Evolutionary conservation across 2,797 vertebrate genomes (phyloP).

Genomic region (Odontamblyopus rebecca): DNA sequence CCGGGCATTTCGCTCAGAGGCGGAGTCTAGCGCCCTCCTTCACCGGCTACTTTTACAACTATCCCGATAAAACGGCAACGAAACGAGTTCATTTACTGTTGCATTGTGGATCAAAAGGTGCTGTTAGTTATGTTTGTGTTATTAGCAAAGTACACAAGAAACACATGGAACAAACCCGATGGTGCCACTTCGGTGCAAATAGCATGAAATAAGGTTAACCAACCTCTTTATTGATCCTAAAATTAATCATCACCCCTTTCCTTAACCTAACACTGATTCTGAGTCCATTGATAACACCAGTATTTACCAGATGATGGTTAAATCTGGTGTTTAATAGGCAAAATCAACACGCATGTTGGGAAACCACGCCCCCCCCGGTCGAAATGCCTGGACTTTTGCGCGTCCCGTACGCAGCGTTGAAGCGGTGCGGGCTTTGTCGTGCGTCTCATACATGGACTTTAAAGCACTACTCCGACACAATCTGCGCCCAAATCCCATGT

Average conservation of each 20-base stretch:
- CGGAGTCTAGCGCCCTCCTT: background rate
- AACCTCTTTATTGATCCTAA: background rate
- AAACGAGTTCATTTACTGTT: background rate
- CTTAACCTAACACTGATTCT: too few species aligned
- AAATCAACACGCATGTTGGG: background rate
- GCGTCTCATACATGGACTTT: constrained; percentile 45
- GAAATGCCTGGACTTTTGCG: constrained; percentile 1
- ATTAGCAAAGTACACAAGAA: background rate
- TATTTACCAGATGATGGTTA: background rate
- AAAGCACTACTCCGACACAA: background rate
- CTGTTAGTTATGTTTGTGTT: background rate
- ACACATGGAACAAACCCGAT: background rate
- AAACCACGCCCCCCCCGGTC: background rate
- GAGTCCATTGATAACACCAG: background rate
- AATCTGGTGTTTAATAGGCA: background rate
- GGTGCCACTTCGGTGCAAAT: background rate
- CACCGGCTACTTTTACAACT: background rate
- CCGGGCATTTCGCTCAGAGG: background rate
- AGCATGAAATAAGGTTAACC: background rate
- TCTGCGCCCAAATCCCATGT: background rate
- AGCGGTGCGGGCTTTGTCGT: constrained; percentile 73
- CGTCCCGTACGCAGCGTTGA: constrained; percentile 26
- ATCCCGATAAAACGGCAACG: background rate
- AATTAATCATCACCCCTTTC: background rate
- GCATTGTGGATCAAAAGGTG: background rate